Evolutionary conservation across 2,797 vertebrate species (phyloP), one percentile per base, ranked within the genome.

Genomic region (Mallotus villosus): DNA sequence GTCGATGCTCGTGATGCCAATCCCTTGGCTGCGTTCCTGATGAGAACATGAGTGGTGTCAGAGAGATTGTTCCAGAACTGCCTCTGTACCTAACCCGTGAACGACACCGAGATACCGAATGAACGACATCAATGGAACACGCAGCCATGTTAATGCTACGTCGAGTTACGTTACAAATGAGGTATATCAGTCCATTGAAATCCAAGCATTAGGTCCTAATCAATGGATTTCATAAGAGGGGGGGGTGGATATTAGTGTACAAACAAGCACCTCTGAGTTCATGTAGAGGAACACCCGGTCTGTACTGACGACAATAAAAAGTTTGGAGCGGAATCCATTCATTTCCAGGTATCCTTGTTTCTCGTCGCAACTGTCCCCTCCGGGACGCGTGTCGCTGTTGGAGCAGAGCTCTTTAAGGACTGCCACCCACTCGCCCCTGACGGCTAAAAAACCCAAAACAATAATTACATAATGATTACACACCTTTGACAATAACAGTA

Each of bases 231-330:
- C 27, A 29, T 29, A 29, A 29, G 27, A 29, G 27, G 27, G 4
- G 4, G 27, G 27, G 27, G 27, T 29, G 27, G 34, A 37, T 37
- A 37, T 37, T 37, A 9, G 1, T 2, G 34, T 11, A 11, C 37
- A 22, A 17, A 70, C 46, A 68, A 68, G 32, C 32, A 78, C 94
- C 93, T 95, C 93, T 0, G 73, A 60, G 1, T 91, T 94, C 85
- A 92, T 94, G 75, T 94, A 95, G 61, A 95, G 92, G 64, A 91
- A 92, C 2, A 94, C 89, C 71, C 85, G 94, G 67, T 94, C 89
- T 4, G 87, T 85, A 0, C 67, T 81, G 76, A 94, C 90, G 0
- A 74, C 85, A 71, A 93, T 90, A 0, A 89, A 94, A 1, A 94
- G 81, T 57, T 91, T 95, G 68, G 83, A 87, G 74, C 93, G 94